Evolutionary conservation across 2,113 vertebrate genomes (phyloP), one percentile per base, ranked within the genome.

Genomic region (Gavia stellata): DNA sequence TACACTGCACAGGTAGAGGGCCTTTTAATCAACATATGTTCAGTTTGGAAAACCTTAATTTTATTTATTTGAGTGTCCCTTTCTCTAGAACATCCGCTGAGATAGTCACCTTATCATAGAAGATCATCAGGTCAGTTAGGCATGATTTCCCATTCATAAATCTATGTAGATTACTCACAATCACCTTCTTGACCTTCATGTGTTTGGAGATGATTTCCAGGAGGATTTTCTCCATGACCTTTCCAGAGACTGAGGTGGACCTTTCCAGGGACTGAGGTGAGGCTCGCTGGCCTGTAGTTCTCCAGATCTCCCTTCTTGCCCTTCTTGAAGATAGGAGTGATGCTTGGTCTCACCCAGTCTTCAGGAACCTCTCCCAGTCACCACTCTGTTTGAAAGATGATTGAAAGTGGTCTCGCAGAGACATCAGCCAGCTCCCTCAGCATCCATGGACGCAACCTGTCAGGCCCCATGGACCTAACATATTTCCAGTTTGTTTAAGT

Each of bases 401-500:
- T 49, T 65, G 50, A 71, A 62, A 56, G 12, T 2, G 6, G 33
- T 50, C 50, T 80, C 0, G 0, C 25, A 67, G 20, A n/a, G n/a
- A 55, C 44, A 47, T 66, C 42, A 75, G 29, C 3, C 56, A 67
- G 12, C 36, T 71, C 33, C 29, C 33, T 67, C 56, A 28, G 29
- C 38, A 68, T 15, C 21, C 0, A 0, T 20, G 45, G 56, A 45
- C 1, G 1, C 50, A 90, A 16, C 17, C 5, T 67, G 19, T 66
- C 36, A 55, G 28, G 5, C 13, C 9, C 38, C 9, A 3, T 12
- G 14, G 74, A 71, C 4, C 47, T 47, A 20, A 20, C 0, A 0
- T 74, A 38, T 47, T 62, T 75, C 36, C 31, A 44, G 24, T 58
- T 89, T 40, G 19, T 33, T 61, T 45, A 45, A 67, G 28, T 38